phyloP scores from a whole-genome alignment of 1,140 invertebrate species.

The Aphidius ervi region DNA sequence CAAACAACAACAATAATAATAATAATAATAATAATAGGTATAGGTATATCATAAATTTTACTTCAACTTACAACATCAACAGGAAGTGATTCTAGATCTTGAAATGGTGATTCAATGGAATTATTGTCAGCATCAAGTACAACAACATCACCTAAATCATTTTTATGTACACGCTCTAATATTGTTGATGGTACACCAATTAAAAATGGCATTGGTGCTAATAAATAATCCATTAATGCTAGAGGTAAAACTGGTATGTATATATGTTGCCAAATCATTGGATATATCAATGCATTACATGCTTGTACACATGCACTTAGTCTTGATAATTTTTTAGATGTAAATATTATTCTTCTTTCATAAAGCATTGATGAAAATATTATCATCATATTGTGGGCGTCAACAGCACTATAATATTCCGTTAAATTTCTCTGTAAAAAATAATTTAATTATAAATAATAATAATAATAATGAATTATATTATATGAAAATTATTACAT shows the following conservation, averaged over 20 bases:
- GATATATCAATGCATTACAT: conserved; percentile 88
- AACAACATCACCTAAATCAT: conserved; percentile 86
- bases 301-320: conserved; percentile 92
- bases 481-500: conserved; percentile 65
- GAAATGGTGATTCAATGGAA: conserved; percentile 77
- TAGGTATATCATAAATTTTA: neutral
- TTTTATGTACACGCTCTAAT: conserved; percentile 68
- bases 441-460: conserved; percentile 27
- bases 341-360: conserved; percentile 87
- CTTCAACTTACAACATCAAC: conserved; percentile 66
- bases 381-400: conserved; percentile 87
- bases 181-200: conserved; percentile 86
- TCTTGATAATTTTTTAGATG: conserved; percentile 78
- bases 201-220: conserved; percentile 92
- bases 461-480: conserved; percentile 22
- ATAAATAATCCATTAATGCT: conserved; percentile 83
- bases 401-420: conserved; percentile 93
- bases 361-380: conserved; percentile 92
- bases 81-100: conserved; percentile 82
- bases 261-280: conserved; percentile 97
- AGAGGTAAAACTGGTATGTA: conserved; percentile 91
- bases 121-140: conserved; percentile 88
- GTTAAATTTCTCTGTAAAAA: conserved; percentile 81
- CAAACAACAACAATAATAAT: too few relatives aligned
- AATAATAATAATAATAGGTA: neutral